phyloP scores from a whole-genome alignment of 2,797 vertebrate species.

The Melanotaenia maccullochi region DNA sequence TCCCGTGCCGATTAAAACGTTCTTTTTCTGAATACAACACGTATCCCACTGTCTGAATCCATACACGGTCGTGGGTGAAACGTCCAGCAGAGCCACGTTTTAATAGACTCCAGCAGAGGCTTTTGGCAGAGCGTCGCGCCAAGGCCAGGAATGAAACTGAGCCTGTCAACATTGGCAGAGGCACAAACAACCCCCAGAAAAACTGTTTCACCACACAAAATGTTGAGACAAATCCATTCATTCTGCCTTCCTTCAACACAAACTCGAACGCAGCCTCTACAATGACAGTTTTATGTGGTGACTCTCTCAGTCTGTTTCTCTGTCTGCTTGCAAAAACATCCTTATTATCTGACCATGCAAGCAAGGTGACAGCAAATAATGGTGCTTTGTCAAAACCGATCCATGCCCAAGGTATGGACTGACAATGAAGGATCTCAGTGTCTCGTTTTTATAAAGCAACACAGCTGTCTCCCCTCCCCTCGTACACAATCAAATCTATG shows the following conservation, averaged over 20 bases:
- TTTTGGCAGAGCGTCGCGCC: constrained; percentile 60
- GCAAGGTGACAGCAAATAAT: constrained; percentile 84
- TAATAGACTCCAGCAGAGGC: constrained; percentile 72
- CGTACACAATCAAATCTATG: constrained; percentile 75
- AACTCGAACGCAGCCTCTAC: constrained; percentile 49
- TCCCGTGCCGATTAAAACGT: constrained; percentile 17
- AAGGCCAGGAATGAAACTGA: constrained; percentile 65
- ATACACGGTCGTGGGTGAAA: constrained; percentile 31
- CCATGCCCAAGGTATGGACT: constrained; percentile 76
- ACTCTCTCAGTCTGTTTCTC: constrained; percentile 56
- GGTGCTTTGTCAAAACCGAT: constrained; percentile 75
- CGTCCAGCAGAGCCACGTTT: constrained; percentile 53
- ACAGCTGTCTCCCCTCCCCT: constrained; percentile 76
- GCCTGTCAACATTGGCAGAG: constrained; percentile 69
- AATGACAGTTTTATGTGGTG: constrained; percentile 62
- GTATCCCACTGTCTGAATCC: constrained; percentile 28
- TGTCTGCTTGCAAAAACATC: constrained; percentile 58
- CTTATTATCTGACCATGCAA: constrained; percentile 72
- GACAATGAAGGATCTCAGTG: constrained; percentile 75
- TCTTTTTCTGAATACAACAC: constrained; percentile 11
- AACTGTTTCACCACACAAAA: constrained; percentile 56
- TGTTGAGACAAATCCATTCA: constrained; percentile 66
- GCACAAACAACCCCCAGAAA: constrained; percentile 71
- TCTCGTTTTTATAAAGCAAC: constrained; percentile 75
- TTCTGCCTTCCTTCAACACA: constrained; percentile 52